phyloP scores from a whole-genome alignment of 35 echinoderm and acorn worm species.

The Patiria miniata region DNA sequence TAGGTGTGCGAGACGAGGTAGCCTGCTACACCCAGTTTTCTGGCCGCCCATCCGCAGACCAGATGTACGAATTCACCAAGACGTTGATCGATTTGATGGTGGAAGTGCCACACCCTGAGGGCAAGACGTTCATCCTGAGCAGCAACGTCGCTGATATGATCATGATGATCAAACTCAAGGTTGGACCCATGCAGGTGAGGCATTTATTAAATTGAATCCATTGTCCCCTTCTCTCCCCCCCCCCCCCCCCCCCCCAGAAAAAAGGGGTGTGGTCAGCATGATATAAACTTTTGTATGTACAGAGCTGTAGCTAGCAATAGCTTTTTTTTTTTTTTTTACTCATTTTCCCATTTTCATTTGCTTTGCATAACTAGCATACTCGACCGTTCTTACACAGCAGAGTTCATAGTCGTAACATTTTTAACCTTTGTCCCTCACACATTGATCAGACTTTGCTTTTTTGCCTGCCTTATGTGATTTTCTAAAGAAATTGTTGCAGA shows the following conservation, averaged over 20 bases:
- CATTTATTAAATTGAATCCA: too few relatives aligned
- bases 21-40: slow-evolving; percentile 74
- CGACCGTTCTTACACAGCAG: too few relatives aligned
- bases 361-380: too few relatives aligned
- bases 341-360: too few relatives aligned
- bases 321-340: too few relatives aligned
- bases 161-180: slow-evolving; percentile 32
- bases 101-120: slow-evolving; percentile 58
- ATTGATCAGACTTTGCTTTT: too few relatives aligned
- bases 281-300: not conserved
- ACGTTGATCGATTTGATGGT: slow-evolving; percentile 65
- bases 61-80: slow-evolving; percentile 62
- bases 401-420: too few relatives aligned
- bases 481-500: too few relatives aligned
- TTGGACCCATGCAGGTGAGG: slow-evolving; percentile 46
- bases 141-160: slow-evolving; percentile 48
- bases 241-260: too few relatives aligned
- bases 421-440: too few relatives aligned
- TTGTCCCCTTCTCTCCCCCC: too few relatives aligned
- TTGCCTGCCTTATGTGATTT: too few relatives aligned
- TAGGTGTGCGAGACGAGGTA: slow-evolving; percentile 48
- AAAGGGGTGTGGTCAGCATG: not conserved
- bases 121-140: slow-evolving; percentile 59
- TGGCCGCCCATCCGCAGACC: slow-evolving; percentile 22
- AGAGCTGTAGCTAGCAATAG: not conserved